Base-by-base conservation (phyloP, 2,888 invertebrate genomes). In the Anoplius nigerrimus region DNA sequence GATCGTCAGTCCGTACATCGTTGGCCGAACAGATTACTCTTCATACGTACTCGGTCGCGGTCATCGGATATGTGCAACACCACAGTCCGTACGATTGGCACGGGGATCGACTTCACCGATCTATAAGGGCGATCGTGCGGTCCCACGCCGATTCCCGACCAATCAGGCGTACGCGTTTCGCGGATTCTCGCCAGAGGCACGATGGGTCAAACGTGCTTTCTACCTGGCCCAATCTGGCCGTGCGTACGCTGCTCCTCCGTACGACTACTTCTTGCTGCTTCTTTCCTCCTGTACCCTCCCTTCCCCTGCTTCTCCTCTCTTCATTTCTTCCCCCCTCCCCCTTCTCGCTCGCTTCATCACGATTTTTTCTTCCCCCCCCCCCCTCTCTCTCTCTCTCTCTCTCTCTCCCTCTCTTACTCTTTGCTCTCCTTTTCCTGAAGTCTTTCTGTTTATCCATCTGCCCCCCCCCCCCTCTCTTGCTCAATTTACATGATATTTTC, bases 121-220 rank as follows among this genome's bases (percentile, higher is more conserved):
- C 71, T 78, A 74, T 71, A 78, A 74, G 75, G 54, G 62, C 54
- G 60, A 61, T 20, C 21, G 43, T 15, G 18, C 2, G 4, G 20
- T 61, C 69, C 69, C 78, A 69, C 76, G 60, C 63, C 6, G 46
- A 2, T 11, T 15, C 27, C 53, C 58, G 57, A 68, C 69, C 72
- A 71, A 71, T 71, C 69, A 27, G 61, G 54, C 46, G 43, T 43
- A 46, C 56, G 71, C 8, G 46, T 54, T 42, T 20, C 21, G 51
- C 21, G 5, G 34, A 58, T 62, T 46, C 51, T 8, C 34, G 52
- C 22, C 18, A 11, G 46, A 69, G 63, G 65, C 54, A 63, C 34
- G 34, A 34, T 59, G 69, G 63, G 67, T 27, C 43, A 27, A 65
- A 57, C 59, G 56, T 63, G 74, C 74, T 78, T 76, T 78, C 78